phyloP scores from a whole-genome alignment of 92 coral and sea anemone genomes.

The Chrysogorgia sp. region DNA sequence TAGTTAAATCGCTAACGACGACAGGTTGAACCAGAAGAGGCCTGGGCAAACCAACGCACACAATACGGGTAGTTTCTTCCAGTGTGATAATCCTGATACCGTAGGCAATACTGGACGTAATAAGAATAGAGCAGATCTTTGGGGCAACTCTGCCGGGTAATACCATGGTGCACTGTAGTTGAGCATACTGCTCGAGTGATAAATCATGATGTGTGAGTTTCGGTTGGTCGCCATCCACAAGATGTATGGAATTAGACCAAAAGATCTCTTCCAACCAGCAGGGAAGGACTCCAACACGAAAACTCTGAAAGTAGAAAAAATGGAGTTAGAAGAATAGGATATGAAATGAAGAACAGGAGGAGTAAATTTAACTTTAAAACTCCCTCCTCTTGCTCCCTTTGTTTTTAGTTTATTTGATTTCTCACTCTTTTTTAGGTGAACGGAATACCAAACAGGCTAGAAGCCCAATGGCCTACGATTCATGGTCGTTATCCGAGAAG shows the following conservation, averaged over 20 bases:
- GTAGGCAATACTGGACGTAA: constrained; percentile 7
- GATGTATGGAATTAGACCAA: constrained; percentile 22
- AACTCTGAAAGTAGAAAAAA: constrained; percentile 4
- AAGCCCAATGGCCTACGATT: no score
- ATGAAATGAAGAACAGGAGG: no score
- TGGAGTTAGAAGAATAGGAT: background rate
- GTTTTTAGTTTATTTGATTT: no score
- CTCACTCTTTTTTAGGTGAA: no score
- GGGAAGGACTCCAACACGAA: constrained; percentile 36
- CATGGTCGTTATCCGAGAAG: no score
- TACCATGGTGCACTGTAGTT: constrained; percentile 3
- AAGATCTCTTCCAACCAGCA: constrained; percentile 16
- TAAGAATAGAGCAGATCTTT: constrained; percentile 6
- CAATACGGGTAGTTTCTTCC: constrained; percentile 3
- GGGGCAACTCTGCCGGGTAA: constrained; percentile 7
- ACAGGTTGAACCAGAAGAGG: constrained; percentile 76
- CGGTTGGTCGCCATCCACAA: constrained; percentile 14
- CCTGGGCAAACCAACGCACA: constrained; percentile 20
- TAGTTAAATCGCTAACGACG: constrained; percentile 50
- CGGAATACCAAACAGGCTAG: no score
- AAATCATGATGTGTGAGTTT: background rate
- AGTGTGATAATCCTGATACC: constrained; percentile 36
- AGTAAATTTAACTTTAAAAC: no score
- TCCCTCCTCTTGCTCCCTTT: no score
- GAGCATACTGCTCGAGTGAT: constrained; percentile 40